Conservation (phyloP, 2,113 vertebrate genomes). For the Corythoichthys haematopterus region DNA sequence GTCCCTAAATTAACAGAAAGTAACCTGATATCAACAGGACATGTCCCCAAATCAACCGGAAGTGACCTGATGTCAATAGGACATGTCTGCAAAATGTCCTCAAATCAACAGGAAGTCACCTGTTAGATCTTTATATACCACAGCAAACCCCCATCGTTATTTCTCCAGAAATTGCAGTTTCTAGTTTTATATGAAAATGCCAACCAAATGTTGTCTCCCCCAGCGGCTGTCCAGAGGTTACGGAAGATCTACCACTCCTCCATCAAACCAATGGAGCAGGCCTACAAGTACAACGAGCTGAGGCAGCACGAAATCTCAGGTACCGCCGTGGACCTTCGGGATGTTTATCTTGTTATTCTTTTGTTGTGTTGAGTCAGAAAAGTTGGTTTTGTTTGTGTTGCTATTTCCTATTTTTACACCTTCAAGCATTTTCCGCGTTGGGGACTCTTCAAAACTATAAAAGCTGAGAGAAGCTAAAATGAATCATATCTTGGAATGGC, state of each 20-base stretch:
- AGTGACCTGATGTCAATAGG: too few relatives aligned
- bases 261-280: constrained; percentile 95
- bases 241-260: constrained; percentile 91
- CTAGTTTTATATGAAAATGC: too few relatives aligned
- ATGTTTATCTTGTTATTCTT: constrained; percentile 6
- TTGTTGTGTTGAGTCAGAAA: constrained; percentile 19
- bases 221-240: constrained; percentile 83
- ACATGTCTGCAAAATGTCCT: too few relatives aligned
- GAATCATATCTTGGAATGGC: background rate
- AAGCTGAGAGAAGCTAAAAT: too few relatives aligned
- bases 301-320: constrained; percentile 97
- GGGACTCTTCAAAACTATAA: too few relatives aligned
- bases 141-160: too few relatives aligned
- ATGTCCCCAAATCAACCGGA: too few relatives aligned
- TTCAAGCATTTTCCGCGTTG: background rate
- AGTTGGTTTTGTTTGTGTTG: constrained; percentile 35
- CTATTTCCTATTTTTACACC: constrained; percentile 27
- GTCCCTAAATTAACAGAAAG: too few relatives aligned
- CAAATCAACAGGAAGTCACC: too few relatives aligned
- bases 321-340: constrained; percentile 46
- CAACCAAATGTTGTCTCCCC: background rate
- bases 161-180: too few relatives aligned
- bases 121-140: too few relatives aligned
- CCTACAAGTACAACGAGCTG: constrained; percentile 95
- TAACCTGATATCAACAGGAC: too few relatives aligned